Base-by-base conservation (phyloP, 2,113 vertebrate species). In the Odocoileus hemionus region DNA sequence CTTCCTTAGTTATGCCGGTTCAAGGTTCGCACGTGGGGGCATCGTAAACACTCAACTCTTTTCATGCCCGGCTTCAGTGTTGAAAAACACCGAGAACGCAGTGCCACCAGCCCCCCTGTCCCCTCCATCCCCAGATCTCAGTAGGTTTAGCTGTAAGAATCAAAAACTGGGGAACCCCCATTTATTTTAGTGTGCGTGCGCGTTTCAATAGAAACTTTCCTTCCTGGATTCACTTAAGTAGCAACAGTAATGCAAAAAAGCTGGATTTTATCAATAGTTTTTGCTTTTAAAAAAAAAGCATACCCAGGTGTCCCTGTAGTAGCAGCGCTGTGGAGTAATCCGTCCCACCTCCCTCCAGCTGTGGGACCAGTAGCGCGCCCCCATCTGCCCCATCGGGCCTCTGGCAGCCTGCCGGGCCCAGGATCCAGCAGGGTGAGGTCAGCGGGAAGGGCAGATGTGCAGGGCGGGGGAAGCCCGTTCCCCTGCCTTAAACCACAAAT, bases 381-480 rank as follows among this genome's bases (percentile, higher is more conserved):
- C 0, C 0, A 26, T 61, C 54, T 0, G n/a, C 6, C 79, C 80
- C 13, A 10, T 26, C 7, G 15, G 52, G 57, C 28, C 1, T 67
- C 91, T 97, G 61, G 92, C 85, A 60, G 43, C 57, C 11, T 2
- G 52, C 25, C 12, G 47, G 2, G 14, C 58, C 2, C 0, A 23
- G 85, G 96, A 80, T 64, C 52, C 78, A 60, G 92, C 12, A 2
- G 16, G 6, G 9, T 64, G n/a, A 97, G 96, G 86, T 93, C 79
- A 89, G 60, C 1, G 0, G 92, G 78, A 58, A 83, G 23, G 23
- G 88, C 17, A 91, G 97, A 83, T 58, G 86, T 0, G 25, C 28
- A 47, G 50, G 1, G 86, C 78, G 23, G 67, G 64, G 78, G 60
- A 90, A 88, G 23, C 26, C 26, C 4, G 6, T 76, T 96, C 95